Percentiles rank a stretch among this genome's conserved stretches.
phyloP scores from a whole-genome alignment of 92 coral and sea anemone genomes.

The Montipora capitata region DNA sequence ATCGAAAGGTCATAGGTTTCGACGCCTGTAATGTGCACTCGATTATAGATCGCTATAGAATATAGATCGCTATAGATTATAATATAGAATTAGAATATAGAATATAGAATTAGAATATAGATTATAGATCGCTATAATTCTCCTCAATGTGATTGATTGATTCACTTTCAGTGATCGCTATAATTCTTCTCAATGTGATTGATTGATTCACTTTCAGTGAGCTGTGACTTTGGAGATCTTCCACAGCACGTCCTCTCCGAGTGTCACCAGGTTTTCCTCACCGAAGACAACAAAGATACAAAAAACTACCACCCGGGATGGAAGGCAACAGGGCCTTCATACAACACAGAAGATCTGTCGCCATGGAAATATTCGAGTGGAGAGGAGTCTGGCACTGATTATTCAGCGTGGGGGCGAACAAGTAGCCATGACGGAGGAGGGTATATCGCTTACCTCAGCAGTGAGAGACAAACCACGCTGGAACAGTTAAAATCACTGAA shows the following conservation, averaged over 20 bases:
- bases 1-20: too few relatives aligned
- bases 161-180: too few relatives aligned
- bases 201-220: slow-evolving; percentile 4
- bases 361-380: slow-evolving; percentile 78
- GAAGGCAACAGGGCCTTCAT: slow-evolving; percentile 17
- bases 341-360: slow-evolving; percentile 36
- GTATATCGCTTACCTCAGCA: slow-evolving; percentile 67
- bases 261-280: slow-evolving; percentile 45
- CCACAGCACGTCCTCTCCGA: not conserved
- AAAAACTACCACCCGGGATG: slow-evolving; percentile 54
- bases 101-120: too few relatives aligned
- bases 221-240: slow-evolving; percentile 16
- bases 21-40: too few relatives aligned
- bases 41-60: too few relatives aligned
- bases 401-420: slow-evolving; percentile 44
- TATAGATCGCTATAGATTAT: too few relatives aligned
- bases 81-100: too few relatives aligned
- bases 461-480: slow-evolving; percentile 42
- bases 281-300: slow-evolving; percentile 35
- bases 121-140: too few relatives aligned
- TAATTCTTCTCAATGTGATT: too few relatives aligned
- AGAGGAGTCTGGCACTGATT: slow-evolving; percentile 75
- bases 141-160: too few relatives aligned
- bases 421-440: slow-evolving; percentile 69
- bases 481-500: slow-evolving; percentile 50